Evolutionary conservation across 2,113 vertebrate genomes (phyloP).

Genomic region (Pachycephala philippinensis): DNA sequence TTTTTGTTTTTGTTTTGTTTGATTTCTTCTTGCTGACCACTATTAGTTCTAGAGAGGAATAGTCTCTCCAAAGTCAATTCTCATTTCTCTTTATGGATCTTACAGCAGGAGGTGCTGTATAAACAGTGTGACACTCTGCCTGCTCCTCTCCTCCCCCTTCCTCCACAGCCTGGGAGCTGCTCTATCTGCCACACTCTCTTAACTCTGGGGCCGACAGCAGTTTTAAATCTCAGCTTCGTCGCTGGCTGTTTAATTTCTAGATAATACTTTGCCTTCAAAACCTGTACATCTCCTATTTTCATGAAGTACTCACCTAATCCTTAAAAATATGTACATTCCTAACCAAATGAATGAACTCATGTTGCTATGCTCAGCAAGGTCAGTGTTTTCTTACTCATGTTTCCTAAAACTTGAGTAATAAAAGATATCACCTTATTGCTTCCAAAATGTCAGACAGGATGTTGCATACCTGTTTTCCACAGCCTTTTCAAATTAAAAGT

Average conservation of each 20-base stretch:
- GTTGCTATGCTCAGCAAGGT: background rate
- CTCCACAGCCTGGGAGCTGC: background rate
- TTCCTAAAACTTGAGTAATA: background rate
- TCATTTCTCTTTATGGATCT: constrained; percentile 22
- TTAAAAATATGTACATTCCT: background rate
- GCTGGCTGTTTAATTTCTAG: background rate
- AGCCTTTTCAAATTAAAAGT: background rate
- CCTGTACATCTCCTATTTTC: background rate
- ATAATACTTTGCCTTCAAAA: background rate
- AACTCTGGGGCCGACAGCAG: constrained; percentile 17
- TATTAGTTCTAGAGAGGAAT: background rate
- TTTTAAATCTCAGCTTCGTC: background rate
- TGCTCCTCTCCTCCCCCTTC: constrained; percentile 1
- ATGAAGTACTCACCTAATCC: background rate
- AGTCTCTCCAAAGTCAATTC: background rate
- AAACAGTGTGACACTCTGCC: constrained; percentile 42
- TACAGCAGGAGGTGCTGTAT: constrained; percentile 78
- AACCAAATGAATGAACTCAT: background rate
- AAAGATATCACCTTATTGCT: background rate
- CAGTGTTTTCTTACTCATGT: background rate
- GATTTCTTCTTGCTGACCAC: background rate
- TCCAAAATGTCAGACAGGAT: background rate
- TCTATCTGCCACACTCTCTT: constrained; percentile 27
- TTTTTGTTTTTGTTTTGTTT: background rate
- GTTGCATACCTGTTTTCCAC: background rate